Evolutionary conservation across 2,797 vertebrate genomes (phyloP), one percentile per base, ranked within the genome.

Genomic region (Myoxocephalus aenaeus): DNA sequence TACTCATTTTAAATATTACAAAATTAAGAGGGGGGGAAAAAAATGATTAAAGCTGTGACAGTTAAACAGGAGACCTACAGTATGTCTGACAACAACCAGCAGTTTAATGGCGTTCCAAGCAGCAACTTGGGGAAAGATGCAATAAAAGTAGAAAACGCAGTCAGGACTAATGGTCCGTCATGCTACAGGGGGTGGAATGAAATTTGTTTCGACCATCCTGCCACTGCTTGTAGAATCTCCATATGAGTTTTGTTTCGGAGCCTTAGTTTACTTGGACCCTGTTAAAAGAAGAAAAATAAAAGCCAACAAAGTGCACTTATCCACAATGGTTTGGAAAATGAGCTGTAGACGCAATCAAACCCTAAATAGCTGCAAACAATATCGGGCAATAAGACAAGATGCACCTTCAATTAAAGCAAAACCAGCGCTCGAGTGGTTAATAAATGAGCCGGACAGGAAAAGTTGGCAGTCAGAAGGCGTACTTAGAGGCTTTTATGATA

Each of bases 361-460:
- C 25, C 53, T 71, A 56, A 84, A 81, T 29, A 75, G 73, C 73
- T 40, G 1, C 44, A 17, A 84, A 87, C 79, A 44, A 80, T 86
- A 73, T 25, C 12, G 62, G 70, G 79, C 75, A 73, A 62, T 77
- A 64, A 76, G 54, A 85, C 79, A 25, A 83, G 79, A 86, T 11
- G 75, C 27, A 59, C 40, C 40, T 65, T 79, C 73, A 73, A 87
- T 85, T 70, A 75, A 77, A 82, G 69, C 77, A 2, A 48, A 58
- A 76, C 48, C 34, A 3, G 32, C 22, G 71, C 71, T 67, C 29
- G 53, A 78, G 71, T 46, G 7, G 70, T 68, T 88, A 86, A 86
- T 80, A 75, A 85, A 71, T 27, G 69, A 73, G 79, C 65, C 20
- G 51, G 9, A 25, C 29, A 50, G 64, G 66, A 54, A 40, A 81